Evolutionary conservation across 2,888 invertebrate genomes (phyloP).

Genomic region (Myopa testacea): DNA sequence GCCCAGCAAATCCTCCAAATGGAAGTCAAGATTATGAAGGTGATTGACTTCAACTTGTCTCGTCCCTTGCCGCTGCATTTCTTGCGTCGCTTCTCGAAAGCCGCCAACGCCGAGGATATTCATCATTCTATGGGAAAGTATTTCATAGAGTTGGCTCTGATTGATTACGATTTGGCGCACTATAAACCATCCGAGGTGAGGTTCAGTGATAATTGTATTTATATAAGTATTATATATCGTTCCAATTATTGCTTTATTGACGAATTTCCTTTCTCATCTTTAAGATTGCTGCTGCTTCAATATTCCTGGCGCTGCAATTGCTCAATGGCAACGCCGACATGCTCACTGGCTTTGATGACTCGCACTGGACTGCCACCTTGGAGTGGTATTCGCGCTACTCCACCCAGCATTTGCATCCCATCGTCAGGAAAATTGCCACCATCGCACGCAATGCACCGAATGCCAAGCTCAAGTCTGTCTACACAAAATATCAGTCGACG

Average conservation of each 20-base stretch:
- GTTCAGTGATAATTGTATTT: not conserved
- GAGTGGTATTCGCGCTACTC: slow-evolving; percentile 82
- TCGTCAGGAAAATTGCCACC: slow-evolving; percentile 77
- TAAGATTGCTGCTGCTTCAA: slow-evolving; percentile 65
- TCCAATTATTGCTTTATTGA: not conserved
- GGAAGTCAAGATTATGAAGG: slow-evolving; percentile 82
- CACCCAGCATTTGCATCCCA: slow-evolving; percentile 76
- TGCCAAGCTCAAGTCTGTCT: slow-evolving; percentile 78
- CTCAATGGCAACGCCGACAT: slow-evolving; percentile 58
- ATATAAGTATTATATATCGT: not conserved
- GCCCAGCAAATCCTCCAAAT: slow-evolving; percentile 83
- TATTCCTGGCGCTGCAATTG: slow-evolving; percentile 63
- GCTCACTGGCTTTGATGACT: slow-evolving; percentile 58
- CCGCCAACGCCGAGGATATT: slow-evolving; percentile 73
- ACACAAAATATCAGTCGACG: slow-evolving; percentile 74
- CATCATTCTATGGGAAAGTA: slow-evolving; percentile 89
- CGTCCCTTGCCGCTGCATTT: slow-evolving; percentile 91
- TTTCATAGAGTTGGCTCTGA: slow-evolving; percentile 84
- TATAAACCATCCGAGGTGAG: slow-evolving; percentile 86
- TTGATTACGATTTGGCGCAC: slow-evolving; percentile 84
- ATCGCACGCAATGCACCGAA: slow-evolving; percentile 77
- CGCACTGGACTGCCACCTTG: slow-evolving; percentile 81
- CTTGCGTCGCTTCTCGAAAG: slow-evolving; percentile 80
- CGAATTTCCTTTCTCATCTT: slow-evolving; percentile 2
- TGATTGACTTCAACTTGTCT: slow-evolving; percentile 84